Conservation (phyloP, 2,113 vertebrate species). For the Phalacrocorax aristotelis region DNA sequence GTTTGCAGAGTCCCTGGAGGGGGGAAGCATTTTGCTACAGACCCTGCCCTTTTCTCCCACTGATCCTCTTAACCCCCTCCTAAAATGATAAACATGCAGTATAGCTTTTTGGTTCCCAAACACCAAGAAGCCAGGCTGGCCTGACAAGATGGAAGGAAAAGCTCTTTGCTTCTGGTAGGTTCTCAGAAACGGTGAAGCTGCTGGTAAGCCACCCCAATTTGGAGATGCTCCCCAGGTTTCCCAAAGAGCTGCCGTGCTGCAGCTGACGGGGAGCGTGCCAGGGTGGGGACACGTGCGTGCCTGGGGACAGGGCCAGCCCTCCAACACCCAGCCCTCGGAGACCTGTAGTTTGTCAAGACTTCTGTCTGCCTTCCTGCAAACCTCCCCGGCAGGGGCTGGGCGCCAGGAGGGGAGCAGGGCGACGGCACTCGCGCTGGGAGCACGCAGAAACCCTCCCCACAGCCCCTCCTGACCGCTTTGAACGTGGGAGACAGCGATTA, state of each 20-base stretch:
- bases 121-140: neutral
- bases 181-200: neutral
- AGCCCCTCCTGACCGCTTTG: neutral
- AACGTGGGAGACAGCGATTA: conserved; percentile 38
- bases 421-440: neutral
- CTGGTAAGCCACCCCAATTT: neutral
- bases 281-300: neutral
- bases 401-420: neutral
- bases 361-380: neutral
- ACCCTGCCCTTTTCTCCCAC: neutral
- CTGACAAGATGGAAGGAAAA: conserved; percentile 27
- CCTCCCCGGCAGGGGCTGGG: neutral
- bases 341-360: neutral
- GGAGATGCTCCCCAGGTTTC: neutral
- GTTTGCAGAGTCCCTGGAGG: neutral
- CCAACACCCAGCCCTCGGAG: neutral
- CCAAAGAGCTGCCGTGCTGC: neutral
- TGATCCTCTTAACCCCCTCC: neutral
- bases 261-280: neutral
- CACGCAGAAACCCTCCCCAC: neutral
- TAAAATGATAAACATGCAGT: accelerated
- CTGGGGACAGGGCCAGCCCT: neutral
- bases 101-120: accelerated
- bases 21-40: neutral
- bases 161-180: conserved; percentile 34